Conservation (phyloP, 2,888 invertebrate genomes). For the Chironomus tentans region DNA sequence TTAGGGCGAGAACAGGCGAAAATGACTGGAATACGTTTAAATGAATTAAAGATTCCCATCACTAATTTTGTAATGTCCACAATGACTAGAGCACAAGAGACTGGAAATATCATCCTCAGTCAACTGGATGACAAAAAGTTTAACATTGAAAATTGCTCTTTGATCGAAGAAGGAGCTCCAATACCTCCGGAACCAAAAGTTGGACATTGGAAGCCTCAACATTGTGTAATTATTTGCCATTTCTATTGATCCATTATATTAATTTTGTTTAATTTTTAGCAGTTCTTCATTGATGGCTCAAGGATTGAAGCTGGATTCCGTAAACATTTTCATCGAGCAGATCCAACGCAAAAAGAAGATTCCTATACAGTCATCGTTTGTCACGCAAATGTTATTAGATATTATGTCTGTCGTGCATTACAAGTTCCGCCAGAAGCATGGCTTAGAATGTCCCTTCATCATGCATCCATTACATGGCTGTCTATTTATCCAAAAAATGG, state of each 20-base stretch:
- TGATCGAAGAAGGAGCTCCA: conserved; percentile 78
- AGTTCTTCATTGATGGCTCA: conserved; percentile 88
- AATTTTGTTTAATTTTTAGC: neutral
- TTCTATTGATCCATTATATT: neutral
- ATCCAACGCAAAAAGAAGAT: conserved; percentile 67
- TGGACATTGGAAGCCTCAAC: neutral
- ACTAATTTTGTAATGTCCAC: conserved; percentile 76
- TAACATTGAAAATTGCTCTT: conserved; percentile 54
- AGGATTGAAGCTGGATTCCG: conserved; percentile 94
- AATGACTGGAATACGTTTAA: conserved; percentile 71
- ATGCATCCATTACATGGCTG: conserved; percentile 85
- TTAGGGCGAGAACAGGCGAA: conserved; percentile 79
- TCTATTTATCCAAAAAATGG: conserved; percentile 64
- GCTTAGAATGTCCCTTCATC: conserved; percentile 83
- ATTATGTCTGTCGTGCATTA: conserved; percentile 85
- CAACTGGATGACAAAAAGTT: conserved; percentile 44
- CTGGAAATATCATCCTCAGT: conserved; percentile 70
- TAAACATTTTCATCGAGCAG: conserved; percentile 56
- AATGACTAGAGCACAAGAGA: conserved; percentile 89
- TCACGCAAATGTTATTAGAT: conserved; percentile 96
- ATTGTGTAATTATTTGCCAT: neutral
- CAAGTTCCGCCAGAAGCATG: conserved; percentile 97
- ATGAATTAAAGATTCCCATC: conserved; percentile 68
- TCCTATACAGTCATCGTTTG: conserved; percentile 87
- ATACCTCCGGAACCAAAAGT: too few species aligned